Evolutionary conservation across 2,888 invertebrate genomes (phyloP).

Genomic region (Dugesia japonica): DNA sequence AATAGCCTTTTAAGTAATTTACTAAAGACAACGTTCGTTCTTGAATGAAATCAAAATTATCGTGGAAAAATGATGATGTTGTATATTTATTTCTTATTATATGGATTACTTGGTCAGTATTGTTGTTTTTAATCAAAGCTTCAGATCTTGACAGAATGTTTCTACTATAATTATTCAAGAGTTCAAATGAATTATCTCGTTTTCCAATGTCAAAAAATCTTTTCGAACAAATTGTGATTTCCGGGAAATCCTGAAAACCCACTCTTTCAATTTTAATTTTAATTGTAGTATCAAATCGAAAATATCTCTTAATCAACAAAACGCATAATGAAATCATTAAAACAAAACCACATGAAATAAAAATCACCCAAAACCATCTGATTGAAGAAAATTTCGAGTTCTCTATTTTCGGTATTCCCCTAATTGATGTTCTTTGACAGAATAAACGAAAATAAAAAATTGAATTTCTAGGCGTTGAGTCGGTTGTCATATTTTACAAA

Average conservation of each 20-base stretch:
- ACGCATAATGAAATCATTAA: background rate
- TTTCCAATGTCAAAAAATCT: background rate
- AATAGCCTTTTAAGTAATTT: background rate
- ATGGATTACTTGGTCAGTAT: background rate
- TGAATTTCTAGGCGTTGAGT: too few relatives aligned
- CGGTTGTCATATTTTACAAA: too few relatives aligned
- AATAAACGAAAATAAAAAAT: background rate
- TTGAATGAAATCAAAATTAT: background rate
- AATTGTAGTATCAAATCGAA: background rate
- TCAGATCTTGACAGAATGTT: background rate
- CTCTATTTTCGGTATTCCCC: background rate
- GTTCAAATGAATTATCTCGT: background rate
- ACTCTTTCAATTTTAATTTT: background rate
- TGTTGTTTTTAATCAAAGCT: background rate
- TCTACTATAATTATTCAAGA: background rate
- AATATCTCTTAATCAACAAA: background rate
- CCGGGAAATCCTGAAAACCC: background rate
- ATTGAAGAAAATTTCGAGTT: background rate
- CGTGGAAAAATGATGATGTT: constrained; percentile 10
- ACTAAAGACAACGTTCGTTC: background rate
- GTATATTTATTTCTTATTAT: background rate
- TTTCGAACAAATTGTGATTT: constrained; percentile 12
- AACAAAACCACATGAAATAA: background rate
- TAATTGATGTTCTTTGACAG: background rate
- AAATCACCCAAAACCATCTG: background rate